Evolutionary conservation across 2,113 vertebrate species (phyloP).

Genomic region (Syngnathus typhle): DNA sequence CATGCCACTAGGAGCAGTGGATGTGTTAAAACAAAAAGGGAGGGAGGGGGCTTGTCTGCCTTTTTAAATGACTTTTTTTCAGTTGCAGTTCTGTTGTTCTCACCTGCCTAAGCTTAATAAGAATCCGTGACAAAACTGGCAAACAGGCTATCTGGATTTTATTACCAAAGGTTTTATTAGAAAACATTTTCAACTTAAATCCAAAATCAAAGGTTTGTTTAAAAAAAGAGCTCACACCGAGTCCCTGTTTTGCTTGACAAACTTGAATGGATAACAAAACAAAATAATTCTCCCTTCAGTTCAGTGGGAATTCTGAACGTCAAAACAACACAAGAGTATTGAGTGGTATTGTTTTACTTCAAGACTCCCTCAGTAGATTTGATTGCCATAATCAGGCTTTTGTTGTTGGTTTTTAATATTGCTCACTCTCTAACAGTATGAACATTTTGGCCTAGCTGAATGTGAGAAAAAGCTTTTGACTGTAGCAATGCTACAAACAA

Average conservation of each 20-base stretch:
- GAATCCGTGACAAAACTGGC: slow-evolving; percentile 18
- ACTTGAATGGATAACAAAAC: neutral
- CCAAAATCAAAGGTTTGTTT: slow-evolving; percentile 20
- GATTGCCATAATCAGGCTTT: neutral
- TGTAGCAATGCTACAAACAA: slow-evolving; percentile 6
- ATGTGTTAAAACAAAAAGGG: slow-evolving; percentile 32
- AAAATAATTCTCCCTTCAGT: neutral
- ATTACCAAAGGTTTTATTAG: slow-evolving; percentile 59
- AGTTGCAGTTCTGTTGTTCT: slow-evolving; percentile 20
- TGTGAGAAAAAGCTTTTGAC: neutral
- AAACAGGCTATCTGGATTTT: slow-evolving; percentile 30
- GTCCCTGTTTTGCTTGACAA: neutral
- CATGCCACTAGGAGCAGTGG: slow-evolving; percentile 16
- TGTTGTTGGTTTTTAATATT: neutral
- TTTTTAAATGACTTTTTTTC: slow-evolving; percentile 23
- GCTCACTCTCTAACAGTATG: neutral
- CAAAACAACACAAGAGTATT: neutral
- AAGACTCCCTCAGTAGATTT: neutral
- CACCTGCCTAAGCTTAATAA: slow-evolving; percentile 31
- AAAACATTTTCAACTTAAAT: slow-evolving; percentile 55
- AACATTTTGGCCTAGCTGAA: neutral
- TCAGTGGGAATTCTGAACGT: neutral
- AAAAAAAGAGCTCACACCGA: slow-evolving; percentile 15
- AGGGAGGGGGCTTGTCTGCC: slow-evolving; percentile 24
- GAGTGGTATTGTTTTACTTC: neutral